Conservation (phyloP, 2,888 invertebrate species). For the Villa cingulata region DNA sequence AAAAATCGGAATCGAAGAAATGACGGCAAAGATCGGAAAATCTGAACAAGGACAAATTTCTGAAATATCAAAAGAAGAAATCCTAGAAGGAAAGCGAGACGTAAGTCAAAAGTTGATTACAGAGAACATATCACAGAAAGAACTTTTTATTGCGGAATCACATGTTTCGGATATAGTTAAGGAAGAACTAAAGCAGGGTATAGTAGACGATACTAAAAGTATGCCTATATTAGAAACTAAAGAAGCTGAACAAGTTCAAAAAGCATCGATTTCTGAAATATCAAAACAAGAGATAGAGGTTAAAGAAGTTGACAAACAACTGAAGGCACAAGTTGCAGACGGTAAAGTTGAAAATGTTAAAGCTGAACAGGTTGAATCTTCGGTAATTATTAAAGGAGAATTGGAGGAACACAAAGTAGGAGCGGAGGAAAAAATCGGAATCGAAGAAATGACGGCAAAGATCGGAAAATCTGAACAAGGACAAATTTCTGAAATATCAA, state of each 20-base stretch:
- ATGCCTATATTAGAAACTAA: too few species aligned
- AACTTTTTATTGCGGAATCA: too few species aligned
- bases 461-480: background rate
- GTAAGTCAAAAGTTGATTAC: too few species aligned
- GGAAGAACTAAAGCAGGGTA: too few species aligned
- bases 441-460: conserved; percentile 1
- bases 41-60: too few species aligned
- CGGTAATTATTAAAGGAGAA: background rate
- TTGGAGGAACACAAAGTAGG: conserved; percentile 4
- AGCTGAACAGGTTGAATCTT: background rate
- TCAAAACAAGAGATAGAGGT: background rate
- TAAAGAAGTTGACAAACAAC: background rate
- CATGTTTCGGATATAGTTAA: too few species aligned
- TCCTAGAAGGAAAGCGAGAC: background rate
- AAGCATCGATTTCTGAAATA: background rate
- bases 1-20: too few species aligned
- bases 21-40: too few species aligned
- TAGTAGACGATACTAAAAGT: too few species aligned
- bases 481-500: background rate
- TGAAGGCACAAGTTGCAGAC: background rate
- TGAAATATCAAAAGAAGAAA: conserved; percentile 5
- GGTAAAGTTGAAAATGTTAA: background rate
- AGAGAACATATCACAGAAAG: too few species aligned
- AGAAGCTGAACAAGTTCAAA: too few species aligned
- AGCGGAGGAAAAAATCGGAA: conserved; percentile 4